These are phyloP conservation scores for Ctenodactylus gundi DNA, from an alignment of 2,113 vertebrate species.

Conservation along the genomic window DNA sequence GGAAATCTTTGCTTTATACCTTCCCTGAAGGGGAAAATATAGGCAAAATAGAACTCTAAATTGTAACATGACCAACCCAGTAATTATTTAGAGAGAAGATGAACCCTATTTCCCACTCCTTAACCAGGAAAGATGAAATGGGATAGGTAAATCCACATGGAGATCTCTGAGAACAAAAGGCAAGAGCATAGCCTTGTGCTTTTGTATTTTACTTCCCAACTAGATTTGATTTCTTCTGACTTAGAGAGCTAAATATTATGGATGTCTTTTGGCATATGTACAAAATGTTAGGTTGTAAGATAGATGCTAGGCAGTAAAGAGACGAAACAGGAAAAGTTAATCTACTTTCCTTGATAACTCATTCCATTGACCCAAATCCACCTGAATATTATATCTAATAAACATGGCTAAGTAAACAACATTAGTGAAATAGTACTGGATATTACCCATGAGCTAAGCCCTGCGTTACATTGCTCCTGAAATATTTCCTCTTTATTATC, in stretches of 20 bases:
- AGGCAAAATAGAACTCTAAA: constrained; percentile 37
- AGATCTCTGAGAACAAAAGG: background rate
- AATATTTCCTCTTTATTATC: constrained; percentile 32
- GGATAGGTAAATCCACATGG: background rate
- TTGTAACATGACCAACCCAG: background rate
- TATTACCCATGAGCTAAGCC: background rate
- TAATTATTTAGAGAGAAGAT: background rate
- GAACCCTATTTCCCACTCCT: background rate
- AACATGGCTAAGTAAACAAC: constrained; percentile 50
- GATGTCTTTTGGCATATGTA: background rate
- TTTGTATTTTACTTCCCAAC: background rate
- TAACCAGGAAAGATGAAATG: background rate
- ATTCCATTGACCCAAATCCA: constrained; percentile 7
- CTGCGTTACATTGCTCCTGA: background rate
- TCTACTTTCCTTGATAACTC: background rate
- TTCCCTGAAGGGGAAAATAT: constrained; percentile 13
- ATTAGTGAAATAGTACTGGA: background rate
- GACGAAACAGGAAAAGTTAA: background rate
- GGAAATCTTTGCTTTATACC: background rate
- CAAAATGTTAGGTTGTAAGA: no score
- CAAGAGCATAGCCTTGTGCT: background rate
- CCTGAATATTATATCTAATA: constrained; percentile 35
- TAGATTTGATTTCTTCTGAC: background rate
- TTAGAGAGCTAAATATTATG: background rate
- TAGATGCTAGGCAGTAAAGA: background rate